These are phyloP conservation scores for Macropus fuliginosus DNA, from an alignment of 2,797 vertebrate species.

Conservation along the genomic window DNA sequence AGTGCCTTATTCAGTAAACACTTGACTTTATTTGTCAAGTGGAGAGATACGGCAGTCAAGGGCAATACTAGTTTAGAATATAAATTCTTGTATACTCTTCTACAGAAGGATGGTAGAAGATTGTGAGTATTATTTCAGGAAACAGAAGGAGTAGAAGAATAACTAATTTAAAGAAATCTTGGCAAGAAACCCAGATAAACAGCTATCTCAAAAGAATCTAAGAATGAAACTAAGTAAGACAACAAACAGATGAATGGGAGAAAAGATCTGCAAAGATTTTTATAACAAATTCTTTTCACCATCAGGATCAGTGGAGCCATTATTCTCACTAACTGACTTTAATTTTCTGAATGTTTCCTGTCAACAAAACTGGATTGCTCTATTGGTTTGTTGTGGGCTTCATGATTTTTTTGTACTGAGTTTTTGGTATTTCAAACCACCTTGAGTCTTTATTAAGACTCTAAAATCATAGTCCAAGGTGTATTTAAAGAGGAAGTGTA, in stretches of 20 bases:
- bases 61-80: background rate
- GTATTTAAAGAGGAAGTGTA: background rate
- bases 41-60: background rate
- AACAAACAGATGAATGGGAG: background rate
- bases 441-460: background rate
- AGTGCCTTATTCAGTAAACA: background rate
- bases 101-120: background rate
- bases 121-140: background rate
- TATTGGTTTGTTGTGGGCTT: background rate
- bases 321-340: background rate
- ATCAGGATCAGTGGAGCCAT: background rate
- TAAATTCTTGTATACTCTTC: background rate
- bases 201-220: background rate
- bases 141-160: background rate
- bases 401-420: background rate
- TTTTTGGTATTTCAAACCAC: background rate
- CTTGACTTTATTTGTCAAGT: background rate
- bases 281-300: background rate
- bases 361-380: background rate
- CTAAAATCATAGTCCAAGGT: background rate
- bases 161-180: background rate
- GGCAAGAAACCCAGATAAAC: background rate
- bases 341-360: background rate
- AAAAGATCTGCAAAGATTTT: background rate
- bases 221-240: background rate